Evolutionary conservation across 2,113 vertebrate genomes (phyloP), one percentile per base, ranked within the genome.

Genomic region (Stomatorhinus ivindoensis): DNA sequence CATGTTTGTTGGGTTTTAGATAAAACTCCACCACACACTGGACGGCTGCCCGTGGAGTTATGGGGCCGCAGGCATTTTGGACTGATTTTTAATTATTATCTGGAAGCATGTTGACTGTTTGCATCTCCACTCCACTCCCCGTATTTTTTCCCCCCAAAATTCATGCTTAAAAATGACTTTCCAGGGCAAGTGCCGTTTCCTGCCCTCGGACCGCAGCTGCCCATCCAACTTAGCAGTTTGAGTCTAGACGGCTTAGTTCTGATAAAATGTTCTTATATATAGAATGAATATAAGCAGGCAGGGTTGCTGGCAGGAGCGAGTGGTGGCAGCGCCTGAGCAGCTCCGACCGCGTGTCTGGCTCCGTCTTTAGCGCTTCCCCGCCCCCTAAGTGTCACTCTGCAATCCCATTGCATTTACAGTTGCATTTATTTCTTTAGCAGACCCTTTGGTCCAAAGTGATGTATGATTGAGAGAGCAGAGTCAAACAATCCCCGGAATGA

Each of bases 21-120:
- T n/a, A 85, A 65, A 87, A 47, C 44, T 69, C 83, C 76, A 91
- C 89, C 88, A 89, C 73, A 82, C 86, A 85, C 91, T 92, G 91
- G 92, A 92, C 88, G 86, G 53, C 46, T 91, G 90, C 90, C 91
- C 88, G 50, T 19, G 65, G 24, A 93, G 89, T 89, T 89, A 88
- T 90, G 87, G 89, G 69, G 90, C 76, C 86, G 87, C 89, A 92
- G 91, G 90, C 83, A 50, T 93, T 93, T 85, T 91, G 89, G 92
- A 90, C 91, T 89, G 89, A 92, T 84, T 87, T 80, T 87, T 93
- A 93, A 94, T 93, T 92, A 89, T 92, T 89, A 89, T 92, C 89
- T 90, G 89, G 89, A 94, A 91, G 91, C 92, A 93, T 91, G 91
- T 92, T 76, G 92, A 88, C 90, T 84, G 84, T 76, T 58, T 47